These are phyloP conservation scores for Phrynocephalus guinanensis DNA, from an alignment of 2,797 vertebrate species.

Conservation along the genomic window DNA sequence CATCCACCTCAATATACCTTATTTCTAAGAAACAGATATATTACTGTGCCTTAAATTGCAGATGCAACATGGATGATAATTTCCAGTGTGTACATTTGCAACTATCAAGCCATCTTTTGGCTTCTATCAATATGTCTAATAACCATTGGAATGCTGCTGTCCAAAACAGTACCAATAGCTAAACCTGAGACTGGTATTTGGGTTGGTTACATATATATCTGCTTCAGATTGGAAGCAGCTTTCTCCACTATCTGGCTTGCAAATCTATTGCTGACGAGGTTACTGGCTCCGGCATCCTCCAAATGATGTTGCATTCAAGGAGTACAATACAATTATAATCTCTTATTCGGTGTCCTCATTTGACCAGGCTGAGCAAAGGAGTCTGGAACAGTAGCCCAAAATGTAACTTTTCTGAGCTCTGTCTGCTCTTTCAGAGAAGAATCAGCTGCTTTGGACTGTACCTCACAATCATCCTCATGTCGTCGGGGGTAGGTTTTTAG, in stretches of 20 bases:
- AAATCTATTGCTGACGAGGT: neutral
- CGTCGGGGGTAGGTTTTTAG: too few species aligned
- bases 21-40: neutral
- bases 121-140: neutral
- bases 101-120: neutral
- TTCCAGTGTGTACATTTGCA: neutral
- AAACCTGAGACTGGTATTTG: neutral
- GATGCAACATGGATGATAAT: neutral
- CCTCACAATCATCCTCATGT: neutral
- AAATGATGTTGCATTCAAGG: neutral
- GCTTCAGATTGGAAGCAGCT: neutral
- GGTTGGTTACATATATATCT: neutral
- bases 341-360: neutral
- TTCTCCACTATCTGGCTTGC: neutral
- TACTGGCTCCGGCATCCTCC: neutral
- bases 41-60: neutral
- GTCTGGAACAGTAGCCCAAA: neutral
- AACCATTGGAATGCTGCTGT: neutral
- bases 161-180: neutral
- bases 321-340: neutral
- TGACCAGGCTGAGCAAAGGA: neutral
- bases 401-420: too few species aligned
- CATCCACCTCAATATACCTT: neutral
- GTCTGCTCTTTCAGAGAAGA: constrained; percentile 60
- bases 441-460: neutral